Conservation (phyloP, 1,140 invertebrate species). For the Hyles vespertilio region DNA sequence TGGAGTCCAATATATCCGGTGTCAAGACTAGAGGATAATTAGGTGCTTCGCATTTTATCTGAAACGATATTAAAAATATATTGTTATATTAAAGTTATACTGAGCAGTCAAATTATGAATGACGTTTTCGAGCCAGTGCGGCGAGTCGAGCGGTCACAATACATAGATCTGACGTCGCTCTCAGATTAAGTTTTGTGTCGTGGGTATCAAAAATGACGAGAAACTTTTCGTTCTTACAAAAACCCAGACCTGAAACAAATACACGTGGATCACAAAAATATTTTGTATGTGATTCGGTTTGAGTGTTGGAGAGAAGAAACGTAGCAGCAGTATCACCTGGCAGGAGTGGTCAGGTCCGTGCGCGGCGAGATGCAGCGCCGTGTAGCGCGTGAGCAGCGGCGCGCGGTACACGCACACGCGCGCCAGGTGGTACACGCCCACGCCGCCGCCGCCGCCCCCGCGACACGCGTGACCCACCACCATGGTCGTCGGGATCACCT, state of each 20-base stretch:
- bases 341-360: slow-evolving; percentile 47
- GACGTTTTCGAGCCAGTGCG: too few species aligned
- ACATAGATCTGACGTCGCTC: too few species aligned
- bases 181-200: too few species aligned
- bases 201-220: too few species aligned
- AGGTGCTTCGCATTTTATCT: slow-evolving; percentile 58
- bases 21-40: slow-evolving; percentile 59
- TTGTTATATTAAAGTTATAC: too few species aligned
- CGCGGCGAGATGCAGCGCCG: slow-evolving; percentile 61
- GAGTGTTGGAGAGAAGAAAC: not conserved
- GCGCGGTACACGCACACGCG: slow-evolving; percentile 45
- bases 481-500: slow-evolving; percentile 63
- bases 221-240: too few species aligned
- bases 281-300: slow-evolving; percentile 9
- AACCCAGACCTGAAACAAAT: too few species aligned
- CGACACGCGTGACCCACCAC: slow-evolving; percentile 60
- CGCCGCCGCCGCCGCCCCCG: slow-evolving; percentile 10
- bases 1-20: slow-evolving; percentile 51
- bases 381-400: slow-evolving; percentile 34
- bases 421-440: slow-evolving; percentile 37
- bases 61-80: slow-evolving; percentile 2
- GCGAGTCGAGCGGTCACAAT: too few species aligned
- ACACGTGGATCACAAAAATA: too few species aligned
- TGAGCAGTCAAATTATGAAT: too few species aligned
- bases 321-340: slow-evolving; percentile 13